Evolutionary conservation across 2,113 vertebrate genomes (phyloP).

Genomic region (Pangasianodon hypophthalmus): DNA sequence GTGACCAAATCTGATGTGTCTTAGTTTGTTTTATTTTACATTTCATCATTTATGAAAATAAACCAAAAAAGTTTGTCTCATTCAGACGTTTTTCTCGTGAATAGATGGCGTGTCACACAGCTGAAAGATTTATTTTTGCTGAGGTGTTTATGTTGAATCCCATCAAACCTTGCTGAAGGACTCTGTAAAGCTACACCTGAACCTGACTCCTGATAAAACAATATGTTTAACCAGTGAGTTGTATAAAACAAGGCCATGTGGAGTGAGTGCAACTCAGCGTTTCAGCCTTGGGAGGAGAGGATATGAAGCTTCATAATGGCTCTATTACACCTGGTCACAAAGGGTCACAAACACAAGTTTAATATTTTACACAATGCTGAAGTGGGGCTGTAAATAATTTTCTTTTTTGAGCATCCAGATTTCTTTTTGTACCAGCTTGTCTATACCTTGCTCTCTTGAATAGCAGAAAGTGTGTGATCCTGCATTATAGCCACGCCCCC

Average conservation of each 20-base stretch:
- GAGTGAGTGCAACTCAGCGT: not conserved
- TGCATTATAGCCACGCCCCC: not conserved
- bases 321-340: not conserved
- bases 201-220: constrained; percentile 17
- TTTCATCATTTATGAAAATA: not conserved
- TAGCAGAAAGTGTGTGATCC: not conserved
- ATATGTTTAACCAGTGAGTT: constrained; percentile 24
- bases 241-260: constrained; percentile 16
- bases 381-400: not conserved
- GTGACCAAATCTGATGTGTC: not conserved
- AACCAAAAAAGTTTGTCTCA: not conserved
- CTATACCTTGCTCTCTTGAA: not conserved
- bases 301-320: constrained; percentile 6
- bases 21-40: not conserved
- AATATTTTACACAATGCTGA: not conserved
- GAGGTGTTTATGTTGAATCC: constrained; percentile 39
- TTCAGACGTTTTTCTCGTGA: not conserved
- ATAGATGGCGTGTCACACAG: constrained; percentile 18
- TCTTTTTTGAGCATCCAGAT: not conserved
- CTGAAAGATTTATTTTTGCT: constrained; percentile 23
- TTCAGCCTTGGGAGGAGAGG: constrained; percentile 9
- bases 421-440: not conserved
- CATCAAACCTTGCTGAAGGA: constrained; percentile 38
- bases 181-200: constrained; percentile 35
- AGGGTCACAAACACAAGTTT: not conserved